A percentile compares a stretch with the other conserved stretches of the same genome.
Conservation (phyloP, 2,888 invertebrate genomes). For the Heterodera filipjevi region DNA sequence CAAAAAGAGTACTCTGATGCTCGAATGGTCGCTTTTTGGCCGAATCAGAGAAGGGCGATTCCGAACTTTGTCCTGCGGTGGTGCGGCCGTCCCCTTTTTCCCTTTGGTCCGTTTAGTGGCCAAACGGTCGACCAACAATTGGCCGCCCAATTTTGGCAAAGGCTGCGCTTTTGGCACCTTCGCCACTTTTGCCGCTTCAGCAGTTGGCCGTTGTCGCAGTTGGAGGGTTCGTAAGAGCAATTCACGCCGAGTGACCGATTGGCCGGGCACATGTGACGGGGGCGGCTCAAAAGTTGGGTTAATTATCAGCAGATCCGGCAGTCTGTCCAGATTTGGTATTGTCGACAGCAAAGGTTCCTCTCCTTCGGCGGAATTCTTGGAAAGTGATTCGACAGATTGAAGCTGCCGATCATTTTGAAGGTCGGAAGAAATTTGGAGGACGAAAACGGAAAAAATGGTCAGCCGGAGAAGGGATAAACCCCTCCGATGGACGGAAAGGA, state of each 20-base stretch:
- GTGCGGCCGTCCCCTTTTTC: background rate
- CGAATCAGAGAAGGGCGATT: background rate
- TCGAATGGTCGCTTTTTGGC: background rate
- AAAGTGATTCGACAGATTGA: background rate
- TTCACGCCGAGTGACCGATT: background rate
- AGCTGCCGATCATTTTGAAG: background rate
- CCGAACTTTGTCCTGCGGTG: background rate
- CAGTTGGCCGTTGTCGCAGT: background rate
- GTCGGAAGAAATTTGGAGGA: background rate
- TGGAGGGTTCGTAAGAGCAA: background rate
- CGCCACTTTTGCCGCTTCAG: background rate
- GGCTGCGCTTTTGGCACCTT: background rate
- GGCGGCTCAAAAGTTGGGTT: background rate
- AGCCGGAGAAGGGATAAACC: background rate
- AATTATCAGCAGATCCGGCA: background rate
- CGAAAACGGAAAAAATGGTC: background rate
- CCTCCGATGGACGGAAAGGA: background rate
- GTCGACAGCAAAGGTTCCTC: background rate
- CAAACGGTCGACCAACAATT: background rate
- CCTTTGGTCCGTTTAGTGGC: background rate
- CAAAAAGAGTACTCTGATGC: background rate
- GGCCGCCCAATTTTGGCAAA: background rate
- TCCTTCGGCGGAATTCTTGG: background rate
- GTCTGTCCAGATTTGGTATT: slow-evolving; percentile 2
- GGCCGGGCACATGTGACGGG: background rate